These are phyloP conservation scores for Dromiciops gliroides DNA, from an alignment of 2,113 vertebrate species.

Conservation along the genomic window DNA sequence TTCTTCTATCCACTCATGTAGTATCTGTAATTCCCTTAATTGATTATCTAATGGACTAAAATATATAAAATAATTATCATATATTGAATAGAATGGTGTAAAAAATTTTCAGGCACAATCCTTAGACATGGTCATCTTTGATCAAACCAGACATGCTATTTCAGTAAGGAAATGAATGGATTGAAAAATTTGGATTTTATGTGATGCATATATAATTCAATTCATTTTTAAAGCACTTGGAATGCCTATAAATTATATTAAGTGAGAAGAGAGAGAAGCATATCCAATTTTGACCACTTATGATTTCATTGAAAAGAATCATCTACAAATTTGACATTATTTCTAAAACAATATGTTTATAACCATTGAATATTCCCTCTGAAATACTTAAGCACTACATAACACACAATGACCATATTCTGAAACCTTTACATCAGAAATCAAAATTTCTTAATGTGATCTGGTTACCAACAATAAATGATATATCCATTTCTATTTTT, in stretches of 20 bases:
- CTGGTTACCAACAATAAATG: neutral
- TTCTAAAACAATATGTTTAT: neutral
- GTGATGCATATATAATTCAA: neutral
- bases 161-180: neutral
- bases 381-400: neutral
- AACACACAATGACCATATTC: neutral
- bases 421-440: neutral
- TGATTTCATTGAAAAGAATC: neutral
- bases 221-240: neutral
- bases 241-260: neutral
- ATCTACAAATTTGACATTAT: neutral
- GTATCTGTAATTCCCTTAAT: neutral
- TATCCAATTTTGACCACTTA: neutral
- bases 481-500: neutral
- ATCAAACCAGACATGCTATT: neutral
- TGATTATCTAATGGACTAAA: neutral
- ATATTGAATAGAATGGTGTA: neutral
- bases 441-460: neutral
- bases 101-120: neutral
- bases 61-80: neutral
- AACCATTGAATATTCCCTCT: neutral
- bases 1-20: neutral
- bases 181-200: neutral
- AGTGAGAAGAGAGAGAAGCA: neutral
- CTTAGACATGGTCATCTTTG: neutral